These are phyloP conservation scores for Gobio gobio DNA, from an alignment of 2,113 vertebrate species.

Conservation along the genomic window DNA sequence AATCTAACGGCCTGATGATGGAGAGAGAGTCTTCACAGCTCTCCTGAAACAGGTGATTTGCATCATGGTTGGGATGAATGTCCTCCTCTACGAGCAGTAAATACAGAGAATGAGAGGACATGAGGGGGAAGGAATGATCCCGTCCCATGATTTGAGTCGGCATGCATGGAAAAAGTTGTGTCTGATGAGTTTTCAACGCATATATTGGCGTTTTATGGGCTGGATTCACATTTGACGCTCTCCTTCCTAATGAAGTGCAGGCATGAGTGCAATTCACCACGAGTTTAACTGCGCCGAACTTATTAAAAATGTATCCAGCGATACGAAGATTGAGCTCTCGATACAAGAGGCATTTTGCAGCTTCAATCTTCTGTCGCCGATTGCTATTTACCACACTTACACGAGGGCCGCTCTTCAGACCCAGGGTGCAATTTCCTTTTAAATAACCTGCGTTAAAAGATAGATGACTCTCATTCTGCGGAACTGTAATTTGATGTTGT, in stretches of 20 bases:
- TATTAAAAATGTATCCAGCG: conserved; percentile 30
- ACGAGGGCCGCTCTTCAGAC: neutral
- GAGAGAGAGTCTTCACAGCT: neutral
- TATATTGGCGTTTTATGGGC: conserved; percentile 5
- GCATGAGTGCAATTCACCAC: neutral
- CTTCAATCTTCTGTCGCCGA: conserved; percentile 26
- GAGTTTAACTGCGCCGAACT: conserved; percentile 7
- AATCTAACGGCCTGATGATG: conserved; percentile 5
- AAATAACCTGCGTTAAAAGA: conserved; percentile 43
- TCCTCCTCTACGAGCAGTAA: neutral
- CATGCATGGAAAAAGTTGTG: neutral
- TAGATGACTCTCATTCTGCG: conserved; percentile 33
- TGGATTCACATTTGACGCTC: conserved; percentile 14
- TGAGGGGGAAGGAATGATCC: too few species aligned
- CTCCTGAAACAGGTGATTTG: conserved; percentile 1
- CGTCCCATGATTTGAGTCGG: neutral
- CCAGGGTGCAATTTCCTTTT: conserved; percentile 16
- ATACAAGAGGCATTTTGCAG: conserved; percentile 6
- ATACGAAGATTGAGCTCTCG: conserved; percentile 23
- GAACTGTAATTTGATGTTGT: neutral
- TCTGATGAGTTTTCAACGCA: conserved; percentile 2
- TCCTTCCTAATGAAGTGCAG: conserved; percentile 43
- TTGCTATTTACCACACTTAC: neutral
- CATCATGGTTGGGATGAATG: conserved; percentile 8
- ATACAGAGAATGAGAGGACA: neutral